Evolutionary conservation across 1,140 invertebrate genomes (phyloP), one percentile per base, ranked within the genome.

Genomic region (Dreissena rostriformis): DNA sequence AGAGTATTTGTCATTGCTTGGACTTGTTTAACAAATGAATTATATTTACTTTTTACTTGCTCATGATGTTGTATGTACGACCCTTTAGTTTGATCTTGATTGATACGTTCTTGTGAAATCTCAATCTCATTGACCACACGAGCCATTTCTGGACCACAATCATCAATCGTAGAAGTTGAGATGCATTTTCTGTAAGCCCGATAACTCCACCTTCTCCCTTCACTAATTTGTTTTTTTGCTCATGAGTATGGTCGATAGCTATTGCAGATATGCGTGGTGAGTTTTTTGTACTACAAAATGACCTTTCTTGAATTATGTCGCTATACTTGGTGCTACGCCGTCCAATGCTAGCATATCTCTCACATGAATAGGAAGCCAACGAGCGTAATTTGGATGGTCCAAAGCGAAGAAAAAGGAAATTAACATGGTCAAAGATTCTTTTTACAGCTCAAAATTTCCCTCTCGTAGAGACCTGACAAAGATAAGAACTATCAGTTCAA

Each of bases 211-310:
- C 87, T 19, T 85, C 80, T 71, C 84, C 82, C 85, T 90, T 91
- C 6, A 91, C 74, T 24, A 86, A 14, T 24, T 57, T 63, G 52
- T 86, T 86, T 17, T 11, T 28, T 68, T 87, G 90, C 63, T 91
- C 88, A 81, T 91, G 90, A 14, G 86, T 84, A 49, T 91, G 89
- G 66, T 91, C 89, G 57, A 91, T 77, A 0, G 77, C 55, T 1
- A 90, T 87, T 15, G 68, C 53, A 57, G 88, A 89, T 66, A 86
- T 11, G 14, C 1, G 6, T 29, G 19, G 4, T 6, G 51, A 19
- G 72, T 76, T 55, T 86, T 82, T 19, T 55, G n/a, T 11, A 85
- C 26, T 1, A 61, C 39, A 63, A 1, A 76, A 2, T 70, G 26
- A 15, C 66, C 10, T 4, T 28, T 11, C 7, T 66, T 17, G 57